Evolutionary conservation across 2,113 vertebrate genomes (phyloP).

Genomic region (Serinus canaria): DNA sequence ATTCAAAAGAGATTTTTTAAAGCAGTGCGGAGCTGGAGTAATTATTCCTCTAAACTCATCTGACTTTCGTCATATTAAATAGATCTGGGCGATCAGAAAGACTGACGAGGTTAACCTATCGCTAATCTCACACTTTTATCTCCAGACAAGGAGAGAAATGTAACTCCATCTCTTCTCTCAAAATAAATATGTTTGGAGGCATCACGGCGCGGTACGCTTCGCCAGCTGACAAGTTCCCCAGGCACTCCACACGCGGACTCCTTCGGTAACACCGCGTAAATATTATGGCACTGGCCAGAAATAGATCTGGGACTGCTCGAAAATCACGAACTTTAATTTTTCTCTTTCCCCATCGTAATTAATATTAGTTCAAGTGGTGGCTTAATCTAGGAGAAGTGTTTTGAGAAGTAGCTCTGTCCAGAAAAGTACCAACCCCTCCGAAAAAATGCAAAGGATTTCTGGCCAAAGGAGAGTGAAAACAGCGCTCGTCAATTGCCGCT

Average conservation of each 20-base stretch:
- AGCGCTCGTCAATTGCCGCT: not conserved
- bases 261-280: too few relatives aligned
- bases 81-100: conserved; percentile 20
- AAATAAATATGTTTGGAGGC: not conserved
- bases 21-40: not conserved
- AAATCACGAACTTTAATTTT: not conserved
- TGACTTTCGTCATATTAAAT: conserved; percentile 24
- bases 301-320: not conserved
- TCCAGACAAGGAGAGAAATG: conserved; percentile 9
- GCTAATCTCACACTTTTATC: conserved; percentile 19
- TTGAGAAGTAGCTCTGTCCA: not conserved
- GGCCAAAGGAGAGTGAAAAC: not conserved
- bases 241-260: not conserved
- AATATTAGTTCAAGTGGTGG: not conserved
- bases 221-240: not conserved
- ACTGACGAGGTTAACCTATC: conserved; percentile 1
- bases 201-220: not conserved
- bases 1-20: not conserved
- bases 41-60: conserved; percentile 6
- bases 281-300: not conserved
- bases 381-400: not conserved
- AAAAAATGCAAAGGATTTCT: not conserved
- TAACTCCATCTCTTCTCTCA: not conserved
- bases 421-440: not conserved
- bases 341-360: not conserved